Conservation (phyloP, 2,797 vertebrate species). For the Mareca penelope region DNA sequence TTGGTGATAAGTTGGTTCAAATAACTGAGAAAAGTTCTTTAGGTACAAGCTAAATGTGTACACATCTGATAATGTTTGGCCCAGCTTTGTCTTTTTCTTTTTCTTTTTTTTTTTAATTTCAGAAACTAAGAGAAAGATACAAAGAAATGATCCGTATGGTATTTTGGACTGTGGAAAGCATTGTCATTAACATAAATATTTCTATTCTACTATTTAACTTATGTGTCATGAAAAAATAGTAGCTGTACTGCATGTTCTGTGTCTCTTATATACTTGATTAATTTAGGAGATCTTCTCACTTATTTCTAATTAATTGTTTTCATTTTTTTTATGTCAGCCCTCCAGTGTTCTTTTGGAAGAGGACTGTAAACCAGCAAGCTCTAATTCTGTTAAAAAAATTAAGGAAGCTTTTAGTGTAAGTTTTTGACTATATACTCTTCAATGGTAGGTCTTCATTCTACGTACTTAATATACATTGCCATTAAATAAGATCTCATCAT, state of each 20-base stretch:
- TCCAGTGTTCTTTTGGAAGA: slow-evolving; percentile 91
- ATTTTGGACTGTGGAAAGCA: neutral
- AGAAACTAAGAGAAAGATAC: neutral
- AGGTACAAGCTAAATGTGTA: neutral
- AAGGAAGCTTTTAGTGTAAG: slow-evolving; percentile 95
- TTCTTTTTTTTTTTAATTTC: neutral
- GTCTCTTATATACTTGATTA: neutral
- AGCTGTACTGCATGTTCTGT: neutral
- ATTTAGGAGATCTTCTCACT: neutral
- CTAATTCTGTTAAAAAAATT: slow-evolving; percentile 77
- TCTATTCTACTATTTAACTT: neutral
- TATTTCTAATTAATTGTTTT: neutral
- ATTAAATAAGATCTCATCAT: neutral
- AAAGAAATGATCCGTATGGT: neutral
- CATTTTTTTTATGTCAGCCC: slow-evolving; percentile 76
- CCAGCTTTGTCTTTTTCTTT: neutral
- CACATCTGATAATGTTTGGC: neutral
- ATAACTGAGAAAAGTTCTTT: neutral
- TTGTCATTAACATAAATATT: accelerated
- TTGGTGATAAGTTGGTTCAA: neutral
- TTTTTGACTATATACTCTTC: slow-evolving; percentile 50
- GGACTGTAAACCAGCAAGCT: slow-evolving; percentile 74
- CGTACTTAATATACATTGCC: neutral
- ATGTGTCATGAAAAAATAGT: neutral
- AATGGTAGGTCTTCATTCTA: slow-evolving; percentile 30